Base-by-base conservation (phyloP, 1,140 invertebrate genomes). In the Latrodectus geometricus region DNA sequence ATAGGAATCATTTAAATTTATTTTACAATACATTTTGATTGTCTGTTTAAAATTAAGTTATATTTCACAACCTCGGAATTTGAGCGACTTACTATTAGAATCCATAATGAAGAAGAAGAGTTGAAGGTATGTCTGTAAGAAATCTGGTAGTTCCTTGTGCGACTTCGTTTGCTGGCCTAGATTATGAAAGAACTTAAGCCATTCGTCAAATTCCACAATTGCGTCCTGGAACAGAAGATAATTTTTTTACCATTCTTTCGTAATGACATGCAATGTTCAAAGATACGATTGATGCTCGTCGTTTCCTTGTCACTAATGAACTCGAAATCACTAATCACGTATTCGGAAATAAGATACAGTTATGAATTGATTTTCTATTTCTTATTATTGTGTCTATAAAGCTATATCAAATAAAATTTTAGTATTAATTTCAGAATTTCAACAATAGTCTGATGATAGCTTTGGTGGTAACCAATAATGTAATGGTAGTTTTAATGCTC, bases 191-290 rank as follows among this genome's bases (percentile, higher is more conserved):
- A 90, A 90, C 77, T 88, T 68, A 8, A 90, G 66, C 90, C 90
- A 90, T 81, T 90, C 90, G n/a, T 90, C 88, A 76, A 90, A 90
- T 76, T 90, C 90, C 4, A 90, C 90, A 21, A 87, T 66, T 50
- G 81, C 87, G 76, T 90, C 90, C 90, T 90, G 68, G 72, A 61
- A 61, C 35, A 35, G 35, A 61, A 61, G 8, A 61, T 61, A 2
- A 14, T 61, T 14, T 61, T 11, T 4, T 61, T 61, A 14, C 54
- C 2, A 61, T 61, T 61, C 8, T 9, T 61, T 61, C 8, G 8
- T 17, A 61, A 35, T 35, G 5, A 35, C 35, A 35, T 35, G 5
- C 35, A 35, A 5, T 35, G 35, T 35, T 35, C 35, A 35, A 35
- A 3, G 35, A 35, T 35, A 35, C 35, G 35, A 5, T 35, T 35